phyloP scores from a whole-genome alignment of 2,113 vertebrate genomes.

The Equus quagga region DNA sequence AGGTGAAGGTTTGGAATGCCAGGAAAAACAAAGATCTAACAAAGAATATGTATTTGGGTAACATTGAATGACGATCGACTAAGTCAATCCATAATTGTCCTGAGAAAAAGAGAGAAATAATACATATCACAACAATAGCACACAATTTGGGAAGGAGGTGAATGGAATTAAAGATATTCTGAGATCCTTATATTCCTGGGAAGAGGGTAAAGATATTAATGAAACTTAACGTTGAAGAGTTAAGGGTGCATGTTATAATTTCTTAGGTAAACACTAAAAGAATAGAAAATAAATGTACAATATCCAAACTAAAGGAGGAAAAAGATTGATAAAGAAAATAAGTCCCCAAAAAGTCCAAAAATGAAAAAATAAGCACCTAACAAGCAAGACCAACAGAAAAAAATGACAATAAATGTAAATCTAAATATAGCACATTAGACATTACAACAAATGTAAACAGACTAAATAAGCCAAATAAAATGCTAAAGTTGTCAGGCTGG shows the following conservation, averaged over 20 bases:
- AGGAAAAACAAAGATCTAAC: background rate
- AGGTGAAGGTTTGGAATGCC: background rate
- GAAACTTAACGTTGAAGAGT: background rate
- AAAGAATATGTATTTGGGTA: background rate
- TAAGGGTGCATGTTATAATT: background rate
- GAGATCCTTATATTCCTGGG: background rate
- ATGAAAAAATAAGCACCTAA: background rate
- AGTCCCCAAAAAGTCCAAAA: background rate
- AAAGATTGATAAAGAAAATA: background rate
- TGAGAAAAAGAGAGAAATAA: background rate
- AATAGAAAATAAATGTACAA: background rate
- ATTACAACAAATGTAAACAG: background rate
- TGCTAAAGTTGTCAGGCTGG: background rate
- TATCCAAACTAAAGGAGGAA: background rate
- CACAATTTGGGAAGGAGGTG: background rate
- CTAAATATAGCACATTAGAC: background rate
- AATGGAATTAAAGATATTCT: background rate
- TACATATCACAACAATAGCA: background rate
- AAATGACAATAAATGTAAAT: background rate
- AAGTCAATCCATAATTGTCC: background rate
- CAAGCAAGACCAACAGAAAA: background rate
- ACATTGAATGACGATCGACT: background rate
- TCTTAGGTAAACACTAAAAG: background rate
- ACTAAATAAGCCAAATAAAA: background rate
- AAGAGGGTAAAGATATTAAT: background rate